These are phyloP conservation scores for Listronotus bonariensis DNA, from an alignment of 1,140 invertebrate species.

Conservation along the genomic window DNA sequence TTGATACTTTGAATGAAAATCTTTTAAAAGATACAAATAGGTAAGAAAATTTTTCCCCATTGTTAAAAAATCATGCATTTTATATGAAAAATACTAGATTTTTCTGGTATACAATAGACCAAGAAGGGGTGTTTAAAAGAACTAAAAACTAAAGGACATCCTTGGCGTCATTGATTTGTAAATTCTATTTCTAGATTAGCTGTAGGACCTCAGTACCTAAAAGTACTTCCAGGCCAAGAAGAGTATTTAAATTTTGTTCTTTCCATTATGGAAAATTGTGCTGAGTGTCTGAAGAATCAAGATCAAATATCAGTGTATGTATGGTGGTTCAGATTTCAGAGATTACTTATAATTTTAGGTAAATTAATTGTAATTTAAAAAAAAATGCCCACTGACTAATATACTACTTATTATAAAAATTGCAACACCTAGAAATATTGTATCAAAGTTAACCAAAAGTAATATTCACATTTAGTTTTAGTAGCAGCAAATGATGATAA, in stretches of 20 bases:
- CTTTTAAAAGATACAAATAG: conserved; percentile 43
- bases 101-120: no score
- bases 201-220: conserved; percentile 65
- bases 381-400: no score
- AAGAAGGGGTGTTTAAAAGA: no score
- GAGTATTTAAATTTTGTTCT: conserved; percentile 62
- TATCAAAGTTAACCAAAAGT: no score
- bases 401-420: no score
- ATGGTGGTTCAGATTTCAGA: conserved; percentile 67
- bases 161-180: no score
- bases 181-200: conserved; percentile 44
- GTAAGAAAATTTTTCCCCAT: not conserved
- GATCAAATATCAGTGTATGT: conserved; percentile 59
- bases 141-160: no score
- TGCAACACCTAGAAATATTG: no score
- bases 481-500: no score
- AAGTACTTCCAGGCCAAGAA: conserved; percentile 63
- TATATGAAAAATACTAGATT: not conserved
- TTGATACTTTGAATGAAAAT: conserved; percentile 44
- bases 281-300: conserved; percentile 50
- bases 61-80: not conserved
- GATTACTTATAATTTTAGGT: conserved; percentile 59
- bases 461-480: no score
- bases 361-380: conserved; percentile 40
- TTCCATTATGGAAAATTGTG: conserved; percentile 54